These are phyloP conservation scores for Bufo gargarizans DNA, from an alignment of 2,113 vertebrate species.

Conservation along the genomic window DNA sequence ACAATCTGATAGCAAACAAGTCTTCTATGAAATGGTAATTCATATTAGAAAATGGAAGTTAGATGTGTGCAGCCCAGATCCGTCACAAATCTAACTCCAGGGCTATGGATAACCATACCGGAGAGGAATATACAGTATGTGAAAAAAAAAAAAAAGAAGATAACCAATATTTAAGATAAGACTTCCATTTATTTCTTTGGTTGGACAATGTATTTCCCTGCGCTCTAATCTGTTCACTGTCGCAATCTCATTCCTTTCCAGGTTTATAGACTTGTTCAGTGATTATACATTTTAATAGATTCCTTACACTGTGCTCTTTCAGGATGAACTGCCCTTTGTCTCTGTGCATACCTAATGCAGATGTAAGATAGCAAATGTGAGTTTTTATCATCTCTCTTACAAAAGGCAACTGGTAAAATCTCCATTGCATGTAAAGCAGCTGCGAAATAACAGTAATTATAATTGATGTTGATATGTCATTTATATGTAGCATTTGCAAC, in stretches of 20 bases:
- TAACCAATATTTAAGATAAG: slow-evolving; percentile 36
- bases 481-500: not conserved
- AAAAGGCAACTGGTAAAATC: slow-evolving; percentile 17
- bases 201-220: slow-evolving; percentile 41
- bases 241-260: not conserved
- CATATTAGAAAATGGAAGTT: not conserved
- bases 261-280: slow-evolving; percentile 43
- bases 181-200: slow-evolving; percentile 41
- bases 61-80: not conserved
- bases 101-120: slow-evolving; percentile 13
- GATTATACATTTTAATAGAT: slow-evolving; percentile 41
- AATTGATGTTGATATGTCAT: not conserved
- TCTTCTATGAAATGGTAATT: slow-evolving; percentile 9
- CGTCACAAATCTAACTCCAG: not conserved
- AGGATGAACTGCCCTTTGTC: slow-evolving; percentile 12
- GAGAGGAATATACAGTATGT: not conserved
- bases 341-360: slow-evolving; percentile 6
- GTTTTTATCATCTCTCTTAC: slow-evolving; percentile 16
- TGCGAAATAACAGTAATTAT: not conserved
- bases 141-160: not conserved
- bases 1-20: not conserved
- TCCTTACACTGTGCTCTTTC: slow-evolving; percentile 11
- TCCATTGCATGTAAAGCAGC: not conserved
- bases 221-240: not conserved
- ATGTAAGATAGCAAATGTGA: slow-evolving; percentile 19